Evolutionary conservation across 2,797 vertebrate species (phyloP).

Genomic region (Bradypodion ventrale): DNA sequence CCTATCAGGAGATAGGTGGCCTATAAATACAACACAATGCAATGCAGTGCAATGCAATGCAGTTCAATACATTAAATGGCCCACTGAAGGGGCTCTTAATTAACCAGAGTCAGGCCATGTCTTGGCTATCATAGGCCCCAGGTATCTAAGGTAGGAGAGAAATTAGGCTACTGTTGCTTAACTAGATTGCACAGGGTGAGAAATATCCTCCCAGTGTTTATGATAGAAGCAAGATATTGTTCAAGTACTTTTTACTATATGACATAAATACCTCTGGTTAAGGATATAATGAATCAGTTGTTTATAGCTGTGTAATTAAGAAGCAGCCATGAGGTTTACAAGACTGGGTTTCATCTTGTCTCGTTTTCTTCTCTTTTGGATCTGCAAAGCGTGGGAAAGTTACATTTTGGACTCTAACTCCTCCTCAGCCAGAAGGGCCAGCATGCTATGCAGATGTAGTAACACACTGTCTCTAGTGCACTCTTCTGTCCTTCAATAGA

Average conservation of each 20-base stretch:
- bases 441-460: no score
- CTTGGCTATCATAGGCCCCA: not conserved
- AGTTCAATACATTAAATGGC: no score
- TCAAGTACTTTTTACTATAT: not conserved
- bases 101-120: constrained; percentile 17
- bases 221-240: constrained; percentile 2
- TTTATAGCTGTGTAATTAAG: constrained; percentile 25
- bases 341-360: not conserved
- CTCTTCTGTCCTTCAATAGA: no score
- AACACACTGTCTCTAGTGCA: no score
- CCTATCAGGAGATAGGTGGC: no score
- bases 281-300: constrained; percentile 38
- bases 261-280: constrained; percentile 18
- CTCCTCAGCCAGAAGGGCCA: no score
- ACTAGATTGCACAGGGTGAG: not conserved
- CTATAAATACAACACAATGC: no score
- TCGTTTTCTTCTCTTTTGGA: not conserved
- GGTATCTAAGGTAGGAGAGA: not conserved
- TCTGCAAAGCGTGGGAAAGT: not conserved
- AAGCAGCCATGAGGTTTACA: constrained; percentile 10
- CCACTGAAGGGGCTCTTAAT: not conserved
- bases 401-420: no score
- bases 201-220: not conserved
- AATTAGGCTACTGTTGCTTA: no score
- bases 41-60: no score